Percentiles rank a stretch among this genome's conserved stretches.
Conservation (phyloP, 1,140 invertebrate genomes). For the Phocides pigmalion region DNA sequence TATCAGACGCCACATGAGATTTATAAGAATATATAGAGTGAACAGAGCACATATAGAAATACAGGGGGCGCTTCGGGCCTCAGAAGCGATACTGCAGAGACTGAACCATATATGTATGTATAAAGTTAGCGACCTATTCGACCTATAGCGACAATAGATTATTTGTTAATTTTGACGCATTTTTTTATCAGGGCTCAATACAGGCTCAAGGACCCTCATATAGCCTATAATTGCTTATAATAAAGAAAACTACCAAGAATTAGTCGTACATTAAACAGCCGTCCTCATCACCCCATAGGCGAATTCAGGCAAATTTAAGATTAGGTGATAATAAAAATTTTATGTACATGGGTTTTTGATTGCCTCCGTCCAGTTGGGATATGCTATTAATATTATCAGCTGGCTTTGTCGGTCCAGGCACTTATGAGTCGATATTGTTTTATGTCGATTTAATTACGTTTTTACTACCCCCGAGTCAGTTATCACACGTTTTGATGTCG, state of each 20-base stretch:
- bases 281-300: constrained; percentile 42
- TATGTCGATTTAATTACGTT: constrained; percentile 40
- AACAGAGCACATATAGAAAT: no score
- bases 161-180: no score
- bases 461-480: constrained; percentile 29
- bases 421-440: constrained; percentile 35
- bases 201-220: no score
- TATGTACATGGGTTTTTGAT: constrained; percentile 51
- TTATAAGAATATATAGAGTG: no score
- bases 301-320: constrained; percentile 70
- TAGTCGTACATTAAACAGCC: constrained; percentile 17
- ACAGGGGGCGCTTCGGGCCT: no score
- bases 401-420: constrained; percentile 29
- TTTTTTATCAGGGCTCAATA: no score
- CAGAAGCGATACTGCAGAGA: no score
- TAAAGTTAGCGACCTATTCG: no score
- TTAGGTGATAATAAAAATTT: constrained; percentile 67
- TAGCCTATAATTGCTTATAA: no score
- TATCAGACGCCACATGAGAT: no score
- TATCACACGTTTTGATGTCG: background rate
- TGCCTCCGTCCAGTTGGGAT: constrained; percentile 35
- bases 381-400: constrained; percentile 51
- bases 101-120: no score
- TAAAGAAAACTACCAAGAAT: background rate
- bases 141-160: no score